Base-by-base conservation (phyloP, 1,140 invertebrate genomes). In the Chrysomallon squamiferum region DNA sequence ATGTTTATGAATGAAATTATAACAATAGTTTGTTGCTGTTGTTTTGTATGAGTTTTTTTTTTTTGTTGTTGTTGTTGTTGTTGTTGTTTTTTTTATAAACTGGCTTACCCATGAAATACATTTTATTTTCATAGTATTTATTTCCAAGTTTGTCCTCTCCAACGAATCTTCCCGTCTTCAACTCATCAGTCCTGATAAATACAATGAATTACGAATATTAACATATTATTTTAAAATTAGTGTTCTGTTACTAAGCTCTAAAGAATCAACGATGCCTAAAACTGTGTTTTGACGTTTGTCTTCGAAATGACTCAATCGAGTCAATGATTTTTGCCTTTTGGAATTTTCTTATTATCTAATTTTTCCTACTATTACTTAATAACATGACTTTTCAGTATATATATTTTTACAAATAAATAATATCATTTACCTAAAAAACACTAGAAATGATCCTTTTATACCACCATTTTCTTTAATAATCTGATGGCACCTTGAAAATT, bases 91-190 rank as follows among this genome's bases (percentile, higher is more conserved):
- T n/a, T n/a, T n/a, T n/a, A n/a, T n/a, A n/a, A n/a, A n/a, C n/a
- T 30, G 35, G 68, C 83, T 86, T 83, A 88, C 95, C 91, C 82
- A 93, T 91, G 85, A 98, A 97, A 82, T 93, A 95, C 47, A 88
- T 86, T 30, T 93, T 91, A 81, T 98, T 97, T 88, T 98, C 92
- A 84, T 89, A 99, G 84, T 99, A 99, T 84, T 93, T 95, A 86
- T 99, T 99, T 35, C 97, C 97, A 85, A 91, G 96, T 82, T 95
- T 92, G 84, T 99, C 97, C 65, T 89, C 89, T n/a, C 97, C 97
- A n/a, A 98, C 89, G 0, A 95, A 81, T 0, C 85, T 90, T 27
- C 96, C 96, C 47, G 89, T 87, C 87, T 96, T 97, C 25, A 97
- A 77, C 0, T 93, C 92, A 87, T 98, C 96, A 74, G 90, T 90